Percentiles rank a stretch among this genome's conserved stretches.
Conservation (phyloP, 23 tunicate genomes). For the Oikopleura dioica region DNA sequence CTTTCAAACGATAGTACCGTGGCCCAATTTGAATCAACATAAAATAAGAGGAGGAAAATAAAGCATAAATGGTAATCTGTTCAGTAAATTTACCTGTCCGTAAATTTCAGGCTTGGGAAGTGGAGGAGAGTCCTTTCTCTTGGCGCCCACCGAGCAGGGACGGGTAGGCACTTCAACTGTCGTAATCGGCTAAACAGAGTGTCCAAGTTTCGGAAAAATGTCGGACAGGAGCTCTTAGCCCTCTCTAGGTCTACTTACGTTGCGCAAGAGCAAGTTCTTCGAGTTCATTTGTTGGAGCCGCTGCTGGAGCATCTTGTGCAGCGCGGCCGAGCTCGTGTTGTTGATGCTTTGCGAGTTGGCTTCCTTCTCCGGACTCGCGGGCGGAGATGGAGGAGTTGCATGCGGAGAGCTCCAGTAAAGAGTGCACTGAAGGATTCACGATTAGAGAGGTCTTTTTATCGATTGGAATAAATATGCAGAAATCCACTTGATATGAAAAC, state of each 20-base stretch:
- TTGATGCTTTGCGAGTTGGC: neutral
- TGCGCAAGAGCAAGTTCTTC: neutral
- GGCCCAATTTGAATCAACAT: too few relatives aligned
- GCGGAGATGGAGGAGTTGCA: neutral
- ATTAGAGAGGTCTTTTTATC: too few relatives aligned
- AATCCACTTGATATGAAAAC: too few relatives aligned
- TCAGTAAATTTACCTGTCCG: neutral
- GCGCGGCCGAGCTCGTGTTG: neutral
- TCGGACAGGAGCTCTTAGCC: neutral
- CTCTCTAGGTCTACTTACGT: neutral
- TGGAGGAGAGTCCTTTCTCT: constrained; percentile 9
- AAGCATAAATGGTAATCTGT: too few relatives aligned
- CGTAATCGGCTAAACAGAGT: neutral
- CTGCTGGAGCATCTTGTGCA: neutral
- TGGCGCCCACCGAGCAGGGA: neutral
- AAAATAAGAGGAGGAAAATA: too few relatives aligned
- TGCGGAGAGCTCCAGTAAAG: constrained; percentile 13
- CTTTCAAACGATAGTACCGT: too few relatives aligned
- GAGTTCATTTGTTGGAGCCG: neutral
- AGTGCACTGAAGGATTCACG: neutral
- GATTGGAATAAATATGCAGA: too few relatives aligned
- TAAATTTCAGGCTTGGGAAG: neutral
- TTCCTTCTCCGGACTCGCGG: constrained; percentile 1
- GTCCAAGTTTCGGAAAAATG: neutral
- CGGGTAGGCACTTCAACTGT: constrained; percentile 1